Base-by-base conservation (phyloP, 2,113 vertebrate species). In the Ondatra zibethicus region DNA sequence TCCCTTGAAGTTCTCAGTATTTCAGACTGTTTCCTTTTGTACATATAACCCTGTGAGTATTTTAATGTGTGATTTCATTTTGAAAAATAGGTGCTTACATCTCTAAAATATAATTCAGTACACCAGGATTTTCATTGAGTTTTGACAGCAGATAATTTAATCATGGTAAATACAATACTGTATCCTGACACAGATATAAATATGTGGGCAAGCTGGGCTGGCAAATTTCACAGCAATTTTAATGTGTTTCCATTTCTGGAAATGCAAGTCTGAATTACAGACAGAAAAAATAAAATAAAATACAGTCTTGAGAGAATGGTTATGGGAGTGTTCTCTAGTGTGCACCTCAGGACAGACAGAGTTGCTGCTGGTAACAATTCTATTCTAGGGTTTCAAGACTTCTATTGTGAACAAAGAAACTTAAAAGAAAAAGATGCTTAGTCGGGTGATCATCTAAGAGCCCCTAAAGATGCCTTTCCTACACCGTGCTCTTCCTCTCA, bases 81-180 rank as follows among this genome's bases (percentile, higher is more conserved):
- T 95, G 94, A 97, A 91, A 94, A 97, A 97, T 96, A 93, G 50
- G 87, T 93, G 89, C 92, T 96, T 94, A 80, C 42, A 81, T 95
- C 88, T 97, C 87, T 93, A 90, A 97, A 92, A 87, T 94, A 47
- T 96, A 91, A 89, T 77, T 97, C 93, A 76, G 78, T 84, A 72
- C 68, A 73, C 82, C 85, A 84, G 85, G 92, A 92, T 96, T 95
- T 96, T 91, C 61, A 63, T 45, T 95, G 93, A 96, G 80, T 96
- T 97, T 97, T 98, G 97, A 97, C 96, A 97, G 94, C 93, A 86
- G 94, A 96, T 98, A 95, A 98, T 97, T 97, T 97, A 97, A 97
- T 98, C 88, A 93, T 91, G 70, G 97, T 97, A 97, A 98, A 98
- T 97, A 97, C 75, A 97, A 94, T 97, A 93, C 88, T 94, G 68